A percentile compares a stretch with the other conserved stretches of the same genome.
Conservation (phyloP, 2,888 invertebrate genomes). For the Xiphydria camelus region DNA sequence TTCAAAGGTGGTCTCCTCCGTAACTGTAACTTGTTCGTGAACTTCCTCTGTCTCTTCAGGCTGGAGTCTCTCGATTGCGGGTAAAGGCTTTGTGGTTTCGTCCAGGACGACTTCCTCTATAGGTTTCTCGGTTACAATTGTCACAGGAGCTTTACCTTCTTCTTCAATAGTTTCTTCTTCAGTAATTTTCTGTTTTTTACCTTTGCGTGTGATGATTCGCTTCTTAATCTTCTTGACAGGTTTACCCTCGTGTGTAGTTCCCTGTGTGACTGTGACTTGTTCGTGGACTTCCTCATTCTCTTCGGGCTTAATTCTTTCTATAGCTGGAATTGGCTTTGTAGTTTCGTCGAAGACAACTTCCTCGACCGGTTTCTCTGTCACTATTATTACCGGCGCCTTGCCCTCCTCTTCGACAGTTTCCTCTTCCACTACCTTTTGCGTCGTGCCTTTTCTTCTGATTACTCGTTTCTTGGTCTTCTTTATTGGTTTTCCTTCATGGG, state of each 20-base stretch:
- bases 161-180: constrained; percentile 59
- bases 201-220: neutral
- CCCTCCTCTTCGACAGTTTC: constrained; percentile 34
- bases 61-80: constrained; percentile 15
- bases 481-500: constrained; percentile 44
- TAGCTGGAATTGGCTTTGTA: neutral
- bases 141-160: constrained; percentile 56
- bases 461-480: constrained; percentile 55
- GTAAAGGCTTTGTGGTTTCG: constrained; percentile 27
- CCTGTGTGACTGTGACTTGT: constrained; percentile 46
- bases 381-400: constrained; percentile 29
- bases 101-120: constrained; percentile 31
- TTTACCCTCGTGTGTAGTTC: constrained; percentile 27
- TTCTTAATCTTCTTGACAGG: constrained; percentile 14
- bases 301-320: neutral
- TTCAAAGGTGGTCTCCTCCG: constrained; percentile 49
- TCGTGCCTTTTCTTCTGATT: constrained; percentile 57
- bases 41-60: constrained; percentile 40
- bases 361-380: constrained; percentile 15
- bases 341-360: constrained; percentile 33
- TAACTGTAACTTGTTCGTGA: constrained; percentile 53
- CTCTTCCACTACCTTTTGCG: constrained; percentile 59
- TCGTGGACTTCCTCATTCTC: constrained; percentile 47
- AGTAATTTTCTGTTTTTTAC: constrained; percentile 52
- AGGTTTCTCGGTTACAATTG: constrained; percentile 43